A percentile compares a stretch with the other conserved stretches of the same genome.
phyloP scores from a whole-genome alignment of 2,113 vertebrate species.

The Notothenia coriiceps region DNA sequence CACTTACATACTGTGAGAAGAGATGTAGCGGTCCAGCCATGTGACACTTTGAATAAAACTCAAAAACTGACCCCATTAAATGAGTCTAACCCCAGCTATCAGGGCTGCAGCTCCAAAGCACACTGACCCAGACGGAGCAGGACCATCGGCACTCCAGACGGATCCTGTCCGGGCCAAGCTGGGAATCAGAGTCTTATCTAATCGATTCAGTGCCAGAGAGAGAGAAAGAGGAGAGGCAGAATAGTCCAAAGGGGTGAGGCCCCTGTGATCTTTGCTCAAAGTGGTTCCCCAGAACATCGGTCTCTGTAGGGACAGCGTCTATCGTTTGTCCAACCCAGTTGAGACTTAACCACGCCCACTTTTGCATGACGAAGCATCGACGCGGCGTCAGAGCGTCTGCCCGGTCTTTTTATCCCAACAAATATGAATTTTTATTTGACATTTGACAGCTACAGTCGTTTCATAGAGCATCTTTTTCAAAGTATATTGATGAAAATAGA shows the following conservation, averaged over 20 bases:
- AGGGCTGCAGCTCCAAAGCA: constrained; percentile 28
- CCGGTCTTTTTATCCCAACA: no score
- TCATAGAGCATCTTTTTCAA: no score
- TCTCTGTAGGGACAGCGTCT: no score
- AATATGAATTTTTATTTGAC: no score
- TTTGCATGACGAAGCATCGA: no score
- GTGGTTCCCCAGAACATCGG: constrained; percentile 46
- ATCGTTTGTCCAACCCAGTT: no score
- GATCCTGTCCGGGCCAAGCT: constrained; percentile 45
- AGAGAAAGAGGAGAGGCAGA: constrained; percentile 12
- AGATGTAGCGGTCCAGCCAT: neutral
- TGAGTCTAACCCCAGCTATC: constrained; percentile 17
- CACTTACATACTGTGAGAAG: no score
- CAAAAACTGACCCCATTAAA: constrained; percentile 23
- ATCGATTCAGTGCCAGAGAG: constrained; percentile 45
- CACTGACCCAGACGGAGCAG: constrained; percentile 32
- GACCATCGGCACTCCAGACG: constrained; percentile 49
- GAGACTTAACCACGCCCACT: no score
- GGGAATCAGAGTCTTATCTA: constrained; percentile 55
- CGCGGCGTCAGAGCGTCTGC: no score
- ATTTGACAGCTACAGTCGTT: no score
- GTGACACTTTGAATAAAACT: constrained; percentile 36
- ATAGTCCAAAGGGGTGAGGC: constrained; percentile 49
- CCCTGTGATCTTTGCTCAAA: constrained; percentile 32
- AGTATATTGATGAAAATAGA: no score